Evolutionary conservation across 2,113 vertebrate genomes (phyloP), one percentile per base, ranked within the genome.

Genomic region (Dicentrarchus labrax): DNA sequence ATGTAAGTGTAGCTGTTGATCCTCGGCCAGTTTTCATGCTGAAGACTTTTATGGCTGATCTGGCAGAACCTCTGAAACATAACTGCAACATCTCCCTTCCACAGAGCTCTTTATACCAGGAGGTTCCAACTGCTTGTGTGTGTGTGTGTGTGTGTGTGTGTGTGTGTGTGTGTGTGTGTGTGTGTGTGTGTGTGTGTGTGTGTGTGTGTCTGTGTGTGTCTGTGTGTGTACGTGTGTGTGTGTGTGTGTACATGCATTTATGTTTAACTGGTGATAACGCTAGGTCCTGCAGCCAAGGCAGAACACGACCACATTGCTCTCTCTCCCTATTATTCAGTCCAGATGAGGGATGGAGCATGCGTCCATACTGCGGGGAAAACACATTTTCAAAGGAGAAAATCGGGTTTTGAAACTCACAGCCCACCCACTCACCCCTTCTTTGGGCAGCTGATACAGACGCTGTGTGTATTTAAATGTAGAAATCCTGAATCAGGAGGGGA

Each of bases 361-460:
- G 71, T 92, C 88, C 70, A 68, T 82, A 78, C 77, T 86, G 85
- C 68, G 54, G 83, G 83, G 89, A 94, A 94, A 95, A 95, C 95
- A 94, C 94, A 77, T 94, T 95, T 95, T 95, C 94, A 95, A 95
- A 96, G 94, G 74, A 94, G 82, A 94, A 94, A 94, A 93, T 95
- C 94, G 94, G 94, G 88, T 93, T 91, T 92, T 90, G 72, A 83
- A 80, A 89, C 76, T 79, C 59, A 13, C 19, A 45, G 22, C 66
- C 69, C 75, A 36, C 45, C 71, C 41, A 6, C 54, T 21, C 72
- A 8, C 39, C 39, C 7, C 60, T 15, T 11, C 5, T 45, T 50
- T 45, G 69, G 72, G 69, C 89, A 78, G 79, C 85, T 83, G 73
- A 67, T 79, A 62, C 83, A 89, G 79, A 69, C 77, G 13, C 65